Base-by-base conservation (phyloP, 2,888 invertebrate species). In the Polymixis lichenea region DNA sequence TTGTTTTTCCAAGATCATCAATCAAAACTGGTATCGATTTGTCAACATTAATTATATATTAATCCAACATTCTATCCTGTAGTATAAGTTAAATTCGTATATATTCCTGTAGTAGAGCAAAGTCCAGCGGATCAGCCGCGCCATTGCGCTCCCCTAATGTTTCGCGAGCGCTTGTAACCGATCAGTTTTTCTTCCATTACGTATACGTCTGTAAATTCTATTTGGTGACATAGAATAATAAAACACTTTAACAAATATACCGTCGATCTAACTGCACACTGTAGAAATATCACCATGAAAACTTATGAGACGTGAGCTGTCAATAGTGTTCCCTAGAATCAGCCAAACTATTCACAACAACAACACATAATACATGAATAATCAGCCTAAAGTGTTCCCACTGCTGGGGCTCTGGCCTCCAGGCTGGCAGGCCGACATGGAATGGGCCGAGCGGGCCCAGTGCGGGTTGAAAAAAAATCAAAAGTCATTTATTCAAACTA, bases 71-170 rank as follows among this genome's bases (percentile, higher is more conserved):
- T 66, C 22, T 22, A 11, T 60, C 9, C 3, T 32, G 2, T 32
- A 22, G 22, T 77, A 46, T 28, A 62, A 64, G 32, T 53, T 61
- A 43, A 46, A 53, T 17, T 46, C 19, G 32, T 55, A 46, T 46
- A 82, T 67, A 64, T 75, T 77, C n/a, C 51, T 56, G 32, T 38
- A 51, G 56, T 25, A 11, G 19, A 65, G 2, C 38, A 1, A 55
- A 53, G 56, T 56, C 55, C 71, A 66, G 56, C 46, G n/a, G 38
- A 67, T 62, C 71, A 58, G 28, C 53, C 71, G 83, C 67, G 15
- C 78, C 80, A 83, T 83, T 80, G 78, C 71, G 28, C 49, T 56
- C 19, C 11, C 38, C 46, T 64, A 80, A 80, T 83, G 71, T 67
- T 70, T 66, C 58, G 62, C 67, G 61, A 70, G 22, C 58, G 38